These are phyloP conservation scores for Carabus problematicus DNA, from an alignment of 2,888 invertebrate species.

Conservation along the genomic window DNA sequence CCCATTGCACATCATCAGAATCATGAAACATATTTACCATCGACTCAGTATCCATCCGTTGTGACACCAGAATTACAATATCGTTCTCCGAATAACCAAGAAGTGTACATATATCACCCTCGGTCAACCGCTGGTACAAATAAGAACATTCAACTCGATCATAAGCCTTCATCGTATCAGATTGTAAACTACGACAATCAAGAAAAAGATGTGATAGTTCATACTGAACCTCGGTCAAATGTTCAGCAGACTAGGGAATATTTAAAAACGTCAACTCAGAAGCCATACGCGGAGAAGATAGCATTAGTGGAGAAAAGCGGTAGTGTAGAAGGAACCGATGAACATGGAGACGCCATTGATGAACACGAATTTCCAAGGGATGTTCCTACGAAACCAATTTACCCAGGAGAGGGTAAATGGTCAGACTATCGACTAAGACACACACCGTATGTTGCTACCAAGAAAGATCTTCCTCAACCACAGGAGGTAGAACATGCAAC, in stretches of 20 bases:
- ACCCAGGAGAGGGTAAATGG: conserved; percentile 57
- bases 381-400: conserved; percentile 55
- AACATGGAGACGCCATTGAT: conserved; percentile 46
- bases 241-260: too few relatives aligned
- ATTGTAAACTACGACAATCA: conserved; percentile 21
- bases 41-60: too few relatives aligned
- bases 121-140: too few relatives aligned
- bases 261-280: conserved; percentile 3
- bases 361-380: conserved; percentile 51
- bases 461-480: conserved; percentile 21
- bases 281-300: conserved; percentile 1
- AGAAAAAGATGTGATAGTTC: not conserved
- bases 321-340: conserved; percentile 36
- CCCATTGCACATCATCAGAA: too few relatives aligned
- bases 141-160: not conserved
- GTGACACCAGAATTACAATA: conserved; percentile 8
- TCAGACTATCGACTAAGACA: conserved; percentile 54
- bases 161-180: conserved; percentile 21
- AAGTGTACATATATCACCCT: conserved; percentile 17
- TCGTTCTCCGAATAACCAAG: conserved; percentile 7
- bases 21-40: too few relatives aligned
- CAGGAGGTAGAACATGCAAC: conserved; percentile 50
- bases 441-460: conserved; percentile 49
- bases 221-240: not conserved
- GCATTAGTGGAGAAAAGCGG: not conserved